Percentiles rank a stretch among this genome's conserved stretches.
These are phyloP conservation scores for Spea bombifrons DNA, from an alignment of 2,113 vertebrate genomes.

Conservation along the genomic window DNA sequence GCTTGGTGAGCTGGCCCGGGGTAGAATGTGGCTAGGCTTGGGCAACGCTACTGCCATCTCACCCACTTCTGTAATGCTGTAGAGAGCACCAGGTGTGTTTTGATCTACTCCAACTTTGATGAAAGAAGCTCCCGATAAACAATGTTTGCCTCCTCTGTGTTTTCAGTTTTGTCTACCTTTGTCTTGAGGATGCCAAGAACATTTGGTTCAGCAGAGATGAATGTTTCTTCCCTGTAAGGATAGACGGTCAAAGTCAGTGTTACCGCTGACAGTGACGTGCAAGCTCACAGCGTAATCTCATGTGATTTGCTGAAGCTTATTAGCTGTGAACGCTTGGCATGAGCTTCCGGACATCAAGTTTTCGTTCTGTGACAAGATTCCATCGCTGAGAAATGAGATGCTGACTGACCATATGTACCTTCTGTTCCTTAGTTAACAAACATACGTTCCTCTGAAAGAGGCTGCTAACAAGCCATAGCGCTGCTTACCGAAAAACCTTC, in stretches of 20 bases:
- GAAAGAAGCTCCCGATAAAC: too few relatives aligned
- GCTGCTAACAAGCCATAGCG: background rate
- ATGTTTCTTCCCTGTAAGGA: slow-evolving; percentile 16
- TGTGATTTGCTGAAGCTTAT: slow-evolving; percentile 38
- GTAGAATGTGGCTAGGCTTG: too few relatives aligned
- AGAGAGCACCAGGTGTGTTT: too few relatives aligned
- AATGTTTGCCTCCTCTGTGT: too few relatives aligned
- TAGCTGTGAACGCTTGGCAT: slow-evolving; percentile 12
- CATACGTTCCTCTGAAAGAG: background rate
- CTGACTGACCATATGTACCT: slow-evolving; percentile 21
- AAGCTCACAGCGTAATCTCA: slow-evolving; percentile 13
- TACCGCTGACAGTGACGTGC: slow-evolving; percentile 6
- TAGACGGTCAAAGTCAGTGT: slow-evolving; percentile 24
- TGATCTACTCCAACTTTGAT: too few relatives aligned
- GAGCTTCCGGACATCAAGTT: slow-evolving; percentile 10
- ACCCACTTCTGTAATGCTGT: too few relatives aligned
- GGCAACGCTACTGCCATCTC: too few relatives aligned
- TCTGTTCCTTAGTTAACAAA: background rate
- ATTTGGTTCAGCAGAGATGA: slow-evolving; percentile 7
- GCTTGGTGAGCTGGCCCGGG: too few relatives aligned
- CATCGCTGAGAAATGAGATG: slow-evolving; percentile 3
- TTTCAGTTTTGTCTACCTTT: background rate
- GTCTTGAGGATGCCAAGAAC: slow-evolving; percentile 6
- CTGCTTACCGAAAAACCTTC: background rate
- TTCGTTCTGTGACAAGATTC: slow-evolving; percentile 28